A percentile compares a stretch with the other conserved stretches of the same genome.
Evolutionary conservation across 1,140 invertebrate genomes (phyloP).

Genomic region (Drosophila ambigua): DNA sequence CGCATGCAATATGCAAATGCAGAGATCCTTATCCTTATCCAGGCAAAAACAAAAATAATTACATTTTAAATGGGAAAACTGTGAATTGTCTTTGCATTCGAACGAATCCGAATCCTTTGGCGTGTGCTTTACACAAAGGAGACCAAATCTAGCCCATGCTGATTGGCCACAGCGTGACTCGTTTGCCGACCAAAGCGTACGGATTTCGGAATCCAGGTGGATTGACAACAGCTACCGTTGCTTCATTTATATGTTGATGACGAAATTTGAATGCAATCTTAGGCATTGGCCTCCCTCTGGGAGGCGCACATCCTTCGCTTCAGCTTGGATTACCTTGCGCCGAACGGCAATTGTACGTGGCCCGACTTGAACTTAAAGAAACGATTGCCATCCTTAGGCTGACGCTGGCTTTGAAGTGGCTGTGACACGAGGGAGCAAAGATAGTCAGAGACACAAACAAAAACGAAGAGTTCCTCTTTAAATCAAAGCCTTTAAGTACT

Average conservation of each 20-base stretch:
- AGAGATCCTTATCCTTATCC: constrained; percentile 39
- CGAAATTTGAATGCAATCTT: constrained; percentile 77
- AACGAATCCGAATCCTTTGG: not conserved
- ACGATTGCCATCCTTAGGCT: constrained; percentile 2
- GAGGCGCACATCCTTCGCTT: constrained; percentile 32
- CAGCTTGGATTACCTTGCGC: constrained; percentile 8
- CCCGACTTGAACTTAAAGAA: constrained; percentile 12
- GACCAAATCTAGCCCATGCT: constrained; percentile 18
- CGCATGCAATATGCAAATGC: constrained; percentile 22
- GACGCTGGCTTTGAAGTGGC: not conserved
- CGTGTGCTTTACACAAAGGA: constrained; percentile 42
- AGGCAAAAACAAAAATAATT: constrained; percentile 68
- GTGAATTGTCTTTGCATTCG: constrained; percentile 2
- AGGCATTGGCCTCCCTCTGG: constrained; percentile 44
- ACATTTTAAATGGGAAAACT: constrained; percentile 63
- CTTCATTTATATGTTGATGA: constrained; percentile 80
- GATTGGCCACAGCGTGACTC: constrained; percentile 39
- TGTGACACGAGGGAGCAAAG: not conserved
- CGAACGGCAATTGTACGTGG: constrained; percentile 24
- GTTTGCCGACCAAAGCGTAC: constrained; percentile 19
- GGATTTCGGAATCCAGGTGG: not conserved
- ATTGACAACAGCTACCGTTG: constrained; percentile 22
- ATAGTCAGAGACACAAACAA: no score
- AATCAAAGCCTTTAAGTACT: no score
- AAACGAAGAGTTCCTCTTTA: no score